Evolutionary conservation across 2,888 invertebrate genomes (phyloP).

Genomic region (Macaria notata): DNA sequence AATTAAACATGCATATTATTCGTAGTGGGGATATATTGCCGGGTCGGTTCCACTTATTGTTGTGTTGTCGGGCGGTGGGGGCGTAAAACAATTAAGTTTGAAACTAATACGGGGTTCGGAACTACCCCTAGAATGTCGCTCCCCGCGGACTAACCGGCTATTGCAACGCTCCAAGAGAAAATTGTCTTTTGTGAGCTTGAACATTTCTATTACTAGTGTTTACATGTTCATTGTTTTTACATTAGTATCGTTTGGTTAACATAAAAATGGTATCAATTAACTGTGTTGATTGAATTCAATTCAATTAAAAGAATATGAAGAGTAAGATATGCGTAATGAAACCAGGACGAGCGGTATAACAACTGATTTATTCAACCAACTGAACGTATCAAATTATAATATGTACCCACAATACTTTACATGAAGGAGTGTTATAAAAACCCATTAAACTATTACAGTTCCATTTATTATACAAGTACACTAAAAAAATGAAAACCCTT

Average conservation of each 20-base stretch:
- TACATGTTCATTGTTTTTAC: not conserved
- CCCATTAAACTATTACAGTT: no score
- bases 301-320: no score
- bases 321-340: no score
- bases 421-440: no score
- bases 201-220: slow-evolving; percentile 18
- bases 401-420: no score
- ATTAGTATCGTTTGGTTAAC: not conserved
- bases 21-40: slow-evolving; percentile 57
- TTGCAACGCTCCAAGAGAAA: slow-evolving; percentile 35
- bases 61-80: slow-evolving; percentile 26
- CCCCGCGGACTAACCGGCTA: slow-evolving; percentile 43
- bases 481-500: no score
- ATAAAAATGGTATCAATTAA: no score
- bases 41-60: slow-evolving; percentile 31
- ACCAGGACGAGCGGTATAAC: no score
- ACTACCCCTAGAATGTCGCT: slow-evolving; percentile 36
- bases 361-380: no score
- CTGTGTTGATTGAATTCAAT: no score
- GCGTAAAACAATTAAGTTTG: slow-evolving; percentile 59
- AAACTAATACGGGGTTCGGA: slow-evolving; percentile 48
- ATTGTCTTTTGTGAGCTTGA: slow-evolving; percentile 40
- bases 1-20: slow-evolving; percentile 79
- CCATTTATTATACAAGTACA: no score
- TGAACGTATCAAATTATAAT: no score